Evolutionary conservation across 2,113 vertebrate genomes (phyloP), one percentile per base, ranked within the genome.

Genomic region (Motacilla alba): DNA sequence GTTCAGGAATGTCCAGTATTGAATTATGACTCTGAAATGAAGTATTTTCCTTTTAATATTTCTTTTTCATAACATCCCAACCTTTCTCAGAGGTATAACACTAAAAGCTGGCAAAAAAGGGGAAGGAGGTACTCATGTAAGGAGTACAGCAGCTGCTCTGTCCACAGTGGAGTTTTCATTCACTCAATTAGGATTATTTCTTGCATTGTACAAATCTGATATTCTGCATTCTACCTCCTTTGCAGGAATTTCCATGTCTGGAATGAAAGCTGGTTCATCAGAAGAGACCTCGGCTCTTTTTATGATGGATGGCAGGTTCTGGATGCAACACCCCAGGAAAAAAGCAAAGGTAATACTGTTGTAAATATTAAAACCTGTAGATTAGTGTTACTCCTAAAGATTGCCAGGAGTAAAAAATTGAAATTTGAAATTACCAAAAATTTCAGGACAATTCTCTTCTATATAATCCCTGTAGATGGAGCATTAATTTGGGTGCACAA

Each of bases 281-380:
- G 96, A 87, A 94, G 63, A 72, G 97, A 97, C 47, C 96, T 97
- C 0, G 94, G 92, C 35, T 83, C 95, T 41, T 92, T 79, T 60
- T 97, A 96, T 67, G 96, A 96, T 43, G 97, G 97, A 56, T 96
- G 97, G 96, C 97, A 98, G 75, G 97, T 96, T 86, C 85, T 97
- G 63, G 97, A 97, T 87, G 89, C 97, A 59, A 97, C 97, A 2
- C 97, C 97, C 39, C 96, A 97, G 74, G 97, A 97, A 83, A 93
- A 60, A 90, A 97, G 97, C 90, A 96, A 94, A 93, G 96, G 97
- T 97, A 87, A 66, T 9, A 7, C 10, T 31, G 44, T 10, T 66
- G 31, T 28, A 73, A 89, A 90, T 64, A 69, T 5, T 52, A 88
- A 77, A 88, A 70, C 10, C 5, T 77, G 12, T 49, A 68, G 14